Percentiles rank a stretch among this genome's conserved stretches.
phyloP scores from a whole-genome alignment of 1,140 invertebrate species.

The Myzus persicae region DNA sequence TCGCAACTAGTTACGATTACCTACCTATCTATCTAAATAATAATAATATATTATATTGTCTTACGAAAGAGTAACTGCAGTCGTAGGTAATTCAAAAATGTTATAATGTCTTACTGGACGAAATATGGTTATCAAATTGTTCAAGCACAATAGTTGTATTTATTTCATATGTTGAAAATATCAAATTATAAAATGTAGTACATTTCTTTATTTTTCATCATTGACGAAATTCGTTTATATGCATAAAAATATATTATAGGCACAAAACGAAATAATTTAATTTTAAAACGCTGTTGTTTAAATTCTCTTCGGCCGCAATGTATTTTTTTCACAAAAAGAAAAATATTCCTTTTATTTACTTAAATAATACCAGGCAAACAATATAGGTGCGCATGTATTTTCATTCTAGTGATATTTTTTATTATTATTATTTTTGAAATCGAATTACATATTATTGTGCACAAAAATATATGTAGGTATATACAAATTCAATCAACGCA shows the following conservation, averaged over 20 bases:
- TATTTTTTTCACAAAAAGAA: not conserved
- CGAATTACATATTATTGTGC: not conserved
- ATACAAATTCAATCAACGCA: not conserved
- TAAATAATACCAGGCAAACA: constrained; percentile 15
- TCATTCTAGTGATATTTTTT: not conserved
- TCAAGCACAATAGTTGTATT: not conserved
- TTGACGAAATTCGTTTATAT: too few relatives aligned
- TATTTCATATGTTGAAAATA: not conserved
- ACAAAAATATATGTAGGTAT: not conserved
- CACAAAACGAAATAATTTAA: not conserved
- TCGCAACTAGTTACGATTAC: not conserved
- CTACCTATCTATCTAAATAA: not conserved
- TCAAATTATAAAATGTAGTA: not conserved
- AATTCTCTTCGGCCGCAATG: not conserved
- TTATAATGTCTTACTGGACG: not conserved
- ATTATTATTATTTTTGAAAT: constrained; percentile 7
- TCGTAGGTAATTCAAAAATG: not conserved
- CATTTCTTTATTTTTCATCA: not conserved
- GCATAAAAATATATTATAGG: not conserved
- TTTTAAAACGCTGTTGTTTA: not conserved
- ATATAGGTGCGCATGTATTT: not conserved
- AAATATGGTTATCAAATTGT: too few relatives aligned
- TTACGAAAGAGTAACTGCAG: not conserved
- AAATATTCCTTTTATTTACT: constrained; percentile 8
- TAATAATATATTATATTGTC: not conserved